Evolutionary conservation across 2,888 invertebrate species (phyloP).

Genomic region (Mythimna vitellina): DNA sequence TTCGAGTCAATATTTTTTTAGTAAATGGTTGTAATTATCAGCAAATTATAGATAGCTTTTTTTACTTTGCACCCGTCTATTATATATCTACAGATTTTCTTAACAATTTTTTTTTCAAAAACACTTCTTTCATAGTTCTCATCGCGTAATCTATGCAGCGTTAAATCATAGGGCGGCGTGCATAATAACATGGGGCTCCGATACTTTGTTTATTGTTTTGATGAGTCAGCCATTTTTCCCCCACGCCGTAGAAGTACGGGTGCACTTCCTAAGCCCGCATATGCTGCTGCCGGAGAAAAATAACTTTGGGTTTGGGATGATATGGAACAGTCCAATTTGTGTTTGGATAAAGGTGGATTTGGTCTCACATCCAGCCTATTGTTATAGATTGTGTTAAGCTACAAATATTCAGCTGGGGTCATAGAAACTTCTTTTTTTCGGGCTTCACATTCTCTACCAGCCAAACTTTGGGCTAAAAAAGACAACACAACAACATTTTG

Average conservation of each 20-base stretch:
- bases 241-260: conserved; percentile 71
- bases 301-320: conserved; percentile 43
- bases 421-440: no score
- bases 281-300: conserved; percentile 79
- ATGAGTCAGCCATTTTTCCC: conserved; percentile 88
- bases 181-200: conserved; percentile 89
- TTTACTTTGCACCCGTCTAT: background rate
- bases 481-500: no score
- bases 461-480: no score
- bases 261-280: conserved; percentile 81
- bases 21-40: no score
- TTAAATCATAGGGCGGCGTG: conserved; percentile 88
- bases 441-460: no score
- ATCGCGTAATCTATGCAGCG: conserved; percentile 81
- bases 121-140: conserved; percentile 57
- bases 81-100: background rate
- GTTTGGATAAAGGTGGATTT: conserved; percentile 22
- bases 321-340: background rate
- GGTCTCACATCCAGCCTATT: no score
- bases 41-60: no score
- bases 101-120: conserved; percentile 8
- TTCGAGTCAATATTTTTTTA: background rate
- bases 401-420: no score
- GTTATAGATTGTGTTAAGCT: no score
- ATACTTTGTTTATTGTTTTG: conserved; percentile 91